Conservation (phyloP, 2,888 invertebrate species). For the Bibio marci region DNA sequence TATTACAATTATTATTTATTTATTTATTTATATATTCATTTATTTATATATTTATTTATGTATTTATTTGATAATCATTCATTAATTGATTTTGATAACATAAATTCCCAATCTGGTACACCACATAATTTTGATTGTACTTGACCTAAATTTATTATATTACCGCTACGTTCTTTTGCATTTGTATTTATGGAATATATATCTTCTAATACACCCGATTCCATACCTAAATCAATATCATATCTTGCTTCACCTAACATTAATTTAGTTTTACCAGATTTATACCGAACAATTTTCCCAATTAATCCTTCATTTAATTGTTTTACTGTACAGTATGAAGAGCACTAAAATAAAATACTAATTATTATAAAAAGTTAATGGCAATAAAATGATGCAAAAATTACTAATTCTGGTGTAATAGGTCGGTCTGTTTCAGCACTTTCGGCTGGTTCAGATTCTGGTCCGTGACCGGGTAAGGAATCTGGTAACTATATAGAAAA, state of each 20-base stretch:
- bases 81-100: neutral
- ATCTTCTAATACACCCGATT: slow-evolving; percentile 38
- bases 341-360: no score
- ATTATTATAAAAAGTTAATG: neutral
- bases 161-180: slow-evolving; percentile 35
- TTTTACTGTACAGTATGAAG: slow-evolving; percentile 24
- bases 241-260: slow-evolving; percentile 36
- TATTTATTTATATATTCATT: no score
- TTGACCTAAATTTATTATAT: slow-evolving; percentile 36
- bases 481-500: slow-evolving; percentile 20
- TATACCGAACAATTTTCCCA: slow-evolving; percentile 38
- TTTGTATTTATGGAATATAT: slow-evolving; percentile 36
- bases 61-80: no score
- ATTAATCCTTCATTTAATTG: slow-evolving; percentile 39
- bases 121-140: slow-evolving; percentile 38
- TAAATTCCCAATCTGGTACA: slow-evolving; percentile 36
- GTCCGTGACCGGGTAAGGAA: slow-evolving; percentile 17
- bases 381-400: no score
- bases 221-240: slow-evolving; percentile 39
- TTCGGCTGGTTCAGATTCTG: slow-evolving; percentile 11
- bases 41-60: no score
- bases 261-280: slow-evolving; percentile 38
- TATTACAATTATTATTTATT: no score
- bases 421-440: slow-evolving; percentile 4
- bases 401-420: slow-evolving; percentile 1